Evolutionary conservation across 2,113 vertebrate genomes (phyloP).

Genomic region (Calidris pygmaea): DNA sequence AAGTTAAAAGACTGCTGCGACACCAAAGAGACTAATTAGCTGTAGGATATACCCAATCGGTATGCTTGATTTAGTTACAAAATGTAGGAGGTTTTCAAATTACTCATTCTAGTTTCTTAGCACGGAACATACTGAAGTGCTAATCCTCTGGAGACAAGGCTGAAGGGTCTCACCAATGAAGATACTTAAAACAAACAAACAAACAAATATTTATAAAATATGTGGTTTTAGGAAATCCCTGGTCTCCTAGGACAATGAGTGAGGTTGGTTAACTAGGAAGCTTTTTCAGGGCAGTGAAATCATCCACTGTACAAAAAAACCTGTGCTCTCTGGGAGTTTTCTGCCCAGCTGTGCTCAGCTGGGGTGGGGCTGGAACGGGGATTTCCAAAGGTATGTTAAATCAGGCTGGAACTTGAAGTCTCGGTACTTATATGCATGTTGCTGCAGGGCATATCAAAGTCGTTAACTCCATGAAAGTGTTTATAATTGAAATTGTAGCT

Average conservation of each 20-base stretch:
- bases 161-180: slow-evolving; percentile 20
- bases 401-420: slow-evolving; percentile 31
- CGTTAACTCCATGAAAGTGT: not conserved
- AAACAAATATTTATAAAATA: not conserved
- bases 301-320: not conserved
- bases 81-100: slow-evolving; percentile 1
- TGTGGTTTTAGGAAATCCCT: slow-evolving; percentile 6
- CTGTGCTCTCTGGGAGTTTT: not conserved
- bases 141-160: slow-evolving; percentile 26
- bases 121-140: not conserved
- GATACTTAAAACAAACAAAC: not conserved
- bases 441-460: not conserved
- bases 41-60: slow-evolving; percentile 4
- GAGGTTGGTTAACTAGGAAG: not conserved
- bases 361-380: slow-evolving; percentile 41
- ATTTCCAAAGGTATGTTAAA: slow-evolving; percentile 29
- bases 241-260: slow-evolving; percentile 5
- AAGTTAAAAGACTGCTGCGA: not conserved
- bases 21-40: not conserved
- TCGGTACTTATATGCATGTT: not conserved
- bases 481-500: not conserved
- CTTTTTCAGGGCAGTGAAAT: not conserved
- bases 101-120: slow-evolving; percentile 24
- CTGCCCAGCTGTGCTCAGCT: slow-evolving; percentile 68
- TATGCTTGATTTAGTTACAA: slow-evolving; percentile 26